These are phyloP conservation scores for Sclerodermus sp. DNA, from an alignment of 2,888 invertebrate species.

Conservation along the genomic window DNA sequence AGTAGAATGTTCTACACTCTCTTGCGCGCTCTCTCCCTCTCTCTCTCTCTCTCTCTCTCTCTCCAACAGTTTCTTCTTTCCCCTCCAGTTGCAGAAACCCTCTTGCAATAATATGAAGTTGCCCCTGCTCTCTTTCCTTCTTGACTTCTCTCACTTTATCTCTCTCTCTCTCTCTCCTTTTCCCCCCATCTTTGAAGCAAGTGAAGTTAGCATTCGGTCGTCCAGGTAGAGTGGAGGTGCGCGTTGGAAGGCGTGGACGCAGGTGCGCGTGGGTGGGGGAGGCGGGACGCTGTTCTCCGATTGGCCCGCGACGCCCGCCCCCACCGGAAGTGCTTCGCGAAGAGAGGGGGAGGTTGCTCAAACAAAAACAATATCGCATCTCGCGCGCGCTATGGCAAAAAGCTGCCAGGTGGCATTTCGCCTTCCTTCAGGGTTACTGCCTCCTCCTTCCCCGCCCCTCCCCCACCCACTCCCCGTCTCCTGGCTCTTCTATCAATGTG, in stretches of 20 bases:
- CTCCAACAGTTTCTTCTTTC: constrained; percentile 7
- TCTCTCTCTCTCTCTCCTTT: background rate
- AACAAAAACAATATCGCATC: constrained; percentile 52
- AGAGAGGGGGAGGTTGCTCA: background rate
- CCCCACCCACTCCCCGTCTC: too few species aligned
- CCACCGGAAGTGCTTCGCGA: constrained; percentile 44
- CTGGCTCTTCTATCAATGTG: too few species aligned
- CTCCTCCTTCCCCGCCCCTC: constrained; percentile 12
- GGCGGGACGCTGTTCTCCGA: constrained; percentile 47
- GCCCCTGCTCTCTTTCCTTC: too few species aligned
- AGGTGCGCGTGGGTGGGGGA: constrained; percentile 57
- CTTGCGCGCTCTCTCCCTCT: constrained; percentile 5
- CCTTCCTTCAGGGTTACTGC: constrained; percentile 48
- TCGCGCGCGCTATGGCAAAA: constrained; percentile 46
- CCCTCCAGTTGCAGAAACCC: background rate
- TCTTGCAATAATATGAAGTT: too few species aligned
- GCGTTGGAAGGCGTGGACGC: constrained; percentile 51
- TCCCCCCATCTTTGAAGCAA: too few species aligned
- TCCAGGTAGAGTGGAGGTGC: constrained; percentile 34
- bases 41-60: constrained; percentile 8
- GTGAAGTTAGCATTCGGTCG: constrained; percentile 18
- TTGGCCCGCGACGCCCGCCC: constrained; percentile 36
- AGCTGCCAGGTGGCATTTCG: constrained; percentile 58
- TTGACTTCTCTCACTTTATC: too few species aligned
- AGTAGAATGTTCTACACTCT: background rate